Base-by-base conservation (phyloP, 1,140 invertebrate genomes). In the Papilio aristodemus region DNA sequence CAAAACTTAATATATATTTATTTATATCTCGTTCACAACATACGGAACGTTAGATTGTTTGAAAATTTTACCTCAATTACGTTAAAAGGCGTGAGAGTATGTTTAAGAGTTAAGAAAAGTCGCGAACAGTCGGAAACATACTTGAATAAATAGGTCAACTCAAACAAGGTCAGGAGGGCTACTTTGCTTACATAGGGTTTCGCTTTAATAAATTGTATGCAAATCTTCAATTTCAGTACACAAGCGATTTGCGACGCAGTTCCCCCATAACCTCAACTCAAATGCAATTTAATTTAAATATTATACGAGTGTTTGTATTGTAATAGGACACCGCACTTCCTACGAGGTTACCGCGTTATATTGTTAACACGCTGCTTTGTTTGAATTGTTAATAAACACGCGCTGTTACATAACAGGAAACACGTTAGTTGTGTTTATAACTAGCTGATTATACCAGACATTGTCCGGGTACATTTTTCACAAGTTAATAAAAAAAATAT, bases 291-390 rank as follows among this genome's bases (percentile, higher is more conserved):
- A 19, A 60, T 37, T 57, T 6, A 32, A 32, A 32, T 32, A 27
- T 17, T 27, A 60, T 59, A 10, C 27, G 25, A 27, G 11, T 17
- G 58, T 60, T 60, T 60, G 32, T 60, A 37, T 60, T 60, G 58
- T 60, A 60, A 60, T 37, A n/a, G 14, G 58, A 60, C 25, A 60
- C 58, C 32, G 14, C 32, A 60, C 58, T 60, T 60, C 58, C 58
- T 60, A n/a, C 8, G 27, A 27, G 58, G 4, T 60, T 37, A 60
- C 58, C 58, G 37, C 27, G 58, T 60, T 60, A 36, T 50, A 50
- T 17, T 50, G 57, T 36, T 59, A 59, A 59, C 27, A 37, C n/a
- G 32, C n/a, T 50, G 14, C 7, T 50, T 50, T 50, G 14, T 17
- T 32, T 27, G 57, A 36, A 59, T 59, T 59, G 25, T 32, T 59